Evolutionary conservation across 2,888 invertebrate species (phyloP).

Genomic region (Nomada ferruginata): DNA sequence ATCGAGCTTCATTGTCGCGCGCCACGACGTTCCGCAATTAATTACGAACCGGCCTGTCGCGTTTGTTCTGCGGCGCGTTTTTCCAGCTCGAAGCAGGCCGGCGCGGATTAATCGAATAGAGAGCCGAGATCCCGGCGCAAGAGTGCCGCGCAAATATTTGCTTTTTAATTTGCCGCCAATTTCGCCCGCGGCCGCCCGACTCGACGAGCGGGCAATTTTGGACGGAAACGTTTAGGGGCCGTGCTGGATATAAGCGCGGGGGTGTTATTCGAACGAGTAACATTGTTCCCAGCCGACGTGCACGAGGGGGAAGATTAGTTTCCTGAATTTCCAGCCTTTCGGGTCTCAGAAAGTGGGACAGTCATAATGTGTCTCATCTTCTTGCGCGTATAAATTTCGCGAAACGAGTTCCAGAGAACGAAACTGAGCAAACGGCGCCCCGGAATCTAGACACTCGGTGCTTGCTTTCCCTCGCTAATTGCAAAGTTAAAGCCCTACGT

Average conservation of each 20-base stretch:
- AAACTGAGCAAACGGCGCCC: neutral
- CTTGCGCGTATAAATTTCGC: conserved; percentile 1
- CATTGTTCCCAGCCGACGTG: no score
- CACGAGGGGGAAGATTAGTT: no score
- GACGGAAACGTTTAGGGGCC: neutral
- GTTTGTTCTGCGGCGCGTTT: conserved; percentile 8
- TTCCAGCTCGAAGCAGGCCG: conserved; percentile 1
- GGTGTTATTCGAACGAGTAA: no score
- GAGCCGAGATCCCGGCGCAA: conserved; percentile 4
- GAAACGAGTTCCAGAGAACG: neutral
- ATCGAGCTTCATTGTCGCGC: conserved; percentile 31
- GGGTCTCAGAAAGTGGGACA: neutral
- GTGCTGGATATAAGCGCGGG: no score
- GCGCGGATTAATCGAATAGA: conserved; percentile 52
- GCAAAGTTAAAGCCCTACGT: neutral
- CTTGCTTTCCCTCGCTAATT: neutral
- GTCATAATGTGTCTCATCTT: neutral
- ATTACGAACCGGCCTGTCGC: conserved; percentile 45
- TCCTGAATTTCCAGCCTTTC: neutral
- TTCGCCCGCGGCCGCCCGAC: neutral
- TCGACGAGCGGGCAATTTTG: neutral
- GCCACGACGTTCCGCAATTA: conserved; percentile 45
- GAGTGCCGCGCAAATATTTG: conserved; percentile 48
- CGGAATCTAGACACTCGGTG: neutral
- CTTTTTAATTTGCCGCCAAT: conserved; percentile 40